Conservation (phyloP, 2,797 vertebrate genomes). For the Lacerta bilineata region DNA sequence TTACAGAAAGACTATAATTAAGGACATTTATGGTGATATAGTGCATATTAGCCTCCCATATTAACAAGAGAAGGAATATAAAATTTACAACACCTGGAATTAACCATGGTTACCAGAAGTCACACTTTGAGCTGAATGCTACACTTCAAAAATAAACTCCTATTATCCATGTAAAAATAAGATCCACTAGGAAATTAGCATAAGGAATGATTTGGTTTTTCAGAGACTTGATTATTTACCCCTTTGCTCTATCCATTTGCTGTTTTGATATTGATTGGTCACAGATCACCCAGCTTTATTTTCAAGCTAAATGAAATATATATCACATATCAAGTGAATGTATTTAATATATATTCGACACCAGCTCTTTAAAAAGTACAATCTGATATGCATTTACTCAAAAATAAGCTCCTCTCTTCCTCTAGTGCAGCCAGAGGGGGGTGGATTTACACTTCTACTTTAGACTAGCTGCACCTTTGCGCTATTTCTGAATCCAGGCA, state of each 20-base stretch:
- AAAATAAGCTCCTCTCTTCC: neutral
- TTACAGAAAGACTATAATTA: neutral
- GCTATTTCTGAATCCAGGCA: neutral
- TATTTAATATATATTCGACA: too few relatives aligned
- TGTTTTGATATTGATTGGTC: neutral
- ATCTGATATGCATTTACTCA: too few relatives aligned
- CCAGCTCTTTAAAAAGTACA: too few relatives aligned
- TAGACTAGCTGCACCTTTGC: neutral
- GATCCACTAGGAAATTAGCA: neutral
- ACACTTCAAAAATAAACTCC: neutral
- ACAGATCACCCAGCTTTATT: neutral
- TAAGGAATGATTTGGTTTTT: neutral
- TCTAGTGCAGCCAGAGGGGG: neutral
- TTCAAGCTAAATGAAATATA: constrained; percentile 11
- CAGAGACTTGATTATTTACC: neutral
- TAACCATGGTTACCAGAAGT: neutral
- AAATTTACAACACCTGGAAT: neutral
- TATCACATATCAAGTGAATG: neutral
- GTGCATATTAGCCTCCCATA: neutral
- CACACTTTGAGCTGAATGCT: neutral
- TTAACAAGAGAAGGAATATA: neutral
- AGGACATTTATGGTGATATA: neutral
- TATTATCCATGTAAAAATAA: neutral
- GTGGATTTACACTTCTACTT: neutral
- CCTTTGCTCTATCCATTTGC: neutral